These are phyloP conservation scores for Eucidaris tribuloides DNA, from an alignment of 35 echinoderm and acorn worm species.

Conservation along the genomic window DNA sequence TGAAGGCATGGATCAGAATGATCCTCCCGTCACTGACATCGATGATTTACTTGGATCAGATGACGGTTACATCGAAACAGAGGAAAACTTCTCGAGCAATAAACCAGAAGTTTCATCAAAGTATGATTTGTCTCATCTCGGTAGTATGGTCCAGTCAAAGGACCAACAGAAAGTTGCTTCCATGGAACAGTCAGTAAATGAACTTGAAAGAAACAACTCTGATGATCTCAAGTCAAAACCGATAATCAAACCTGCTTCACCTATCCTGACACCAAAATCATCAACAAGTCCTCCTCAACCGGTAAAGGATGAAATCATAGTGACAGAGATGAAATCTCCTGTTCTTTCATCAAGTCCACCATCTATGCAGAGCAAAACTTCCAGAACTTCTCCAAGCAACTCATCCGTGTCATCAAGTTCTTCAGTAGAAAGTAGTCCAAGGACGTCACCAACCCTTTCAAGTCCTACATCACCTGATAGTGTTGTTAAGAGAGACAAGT, in stretches of 20 bases:
- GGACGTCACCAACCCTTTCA: neutral
- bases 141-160: too few species aligned
- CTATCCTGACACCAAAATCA: too few species aligned
- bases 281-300: too few species aligned
- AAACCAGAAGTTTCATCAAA: constrained; percentile 6
- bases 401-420: neutral
- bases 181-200: too few species aligned
- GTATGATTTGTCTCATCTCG: too few species aligned
- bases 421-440: neutral
- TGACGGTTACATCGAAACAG: constrained; percentile 31
- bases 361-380: neutral
- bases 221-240: too few species aligned
- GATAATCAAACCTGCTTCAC: too few species aligned
- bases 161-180: too few species aligned
- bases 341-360: neutral
- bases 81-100: neutral
- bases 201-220: too few species aligned
- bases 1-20: neutral
- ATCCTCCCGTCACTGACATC: constrained; percentile 73
- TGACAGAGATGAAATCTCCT: neutral
- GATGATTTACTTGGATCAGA: constrained; percentile 57
- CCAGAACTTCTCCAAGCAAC: neutral
- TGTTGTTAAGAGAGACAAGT: constrained; percentile 23
- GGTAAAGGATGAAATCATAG: neutral
- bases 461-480: neutral